Base-by-base conservation (phyloP, 2,888 invertebrate species). In the Thymelicus lineola region DNA sequence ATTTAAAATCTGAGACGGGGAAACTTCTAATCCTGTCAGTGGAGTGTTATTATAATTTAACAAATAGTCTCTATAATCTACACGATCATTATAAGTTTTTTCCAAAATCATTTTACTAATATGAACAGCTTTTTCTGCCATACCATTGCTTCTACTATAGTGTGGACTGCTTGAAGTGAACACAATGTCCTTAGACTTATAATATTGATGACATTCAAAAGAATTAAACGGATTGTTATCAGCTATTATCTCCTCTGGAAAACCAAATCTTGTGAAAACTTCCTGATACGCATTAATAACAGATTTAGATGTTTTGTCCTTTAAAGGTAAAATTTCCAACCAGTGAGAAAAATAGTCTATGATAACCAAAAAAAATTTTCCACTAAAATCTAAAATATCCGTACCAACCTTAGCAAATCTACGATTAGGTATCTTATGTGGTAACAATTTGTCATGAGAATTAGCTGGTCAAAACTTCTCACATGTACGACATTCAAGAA, bases 231-330 rank as follows among this genome's bases (percentile, higher is more conserved):
- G 20, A 20, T 20, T 20, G 20, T 20, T 20, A 20, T 20, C 20
- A 20, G 20, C 20, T 20, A 20, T 20, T 20, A 20, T 20, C 20
- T 20, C 20, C 20, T 20, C 55, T 57, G 55, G 55, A 57, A 15
- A 57, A 57, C 55, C 55, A 57, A 60, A 60, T 60, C 60, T 60
- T 17, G 60, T 60, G 28, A 60, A 60, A 60, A n/a, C n/a, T n/a
- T n/a, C n/a, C 15, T 60, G 60, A 60, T 15, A 60, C 3, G 60
- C 60, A 60, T 60, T 60, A 60, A 60, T 60, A n/a, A 60, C 60
- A 62, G 48, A 42, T 45, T 48, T 46, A 42, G 45, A 62, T 62
- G 42, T 42, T 48, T 46, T 62, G 48, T 46, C 45, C 14, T 20
- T 1, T 20, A 20, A 20, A 20, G 20, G 20, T 20, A 20, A 20